Percentiles rank a stretch among this genome's conserved stretches.
Evolutionary conservation across 2,113 vertebrate species (phyloP).

Genomic region (Todiramphus chloris): DNA sequence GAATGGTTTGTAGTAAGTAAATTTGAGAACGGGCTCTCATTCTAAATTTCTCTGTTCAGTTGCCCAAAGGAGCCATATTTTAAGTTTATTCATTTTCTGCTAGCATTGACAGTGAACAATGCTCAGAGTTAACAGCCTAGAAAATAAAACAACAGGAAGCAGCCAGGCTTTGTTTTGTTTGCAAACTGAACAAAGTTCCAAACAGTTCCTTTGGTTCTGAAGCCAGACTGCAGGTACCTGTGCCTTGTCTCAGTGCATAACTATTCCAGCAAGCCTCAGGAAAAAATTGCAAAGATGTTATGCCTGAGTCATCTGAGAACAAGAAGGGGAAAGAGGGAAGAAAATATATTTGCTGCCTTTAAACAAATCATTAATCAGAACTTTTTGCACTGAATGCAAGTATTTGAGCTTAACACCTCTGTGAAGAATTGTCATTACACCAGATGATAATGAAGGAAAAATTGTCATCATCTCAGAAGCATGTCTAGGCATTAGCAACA

Average conservation of each 20-base stretch:
- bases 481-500: background rate
- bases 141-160: slow-evolving; percentile 35
- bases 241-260: background rate
- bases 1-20: slow-evolving; percentile 10
- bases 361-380: slow-evolving; percentile 1
- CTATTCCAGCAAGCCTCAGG: background rate
- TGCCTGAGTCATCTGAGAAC: background rate
- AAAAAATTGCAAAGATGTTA: background rate
- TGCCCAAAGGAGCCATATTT: slow-evolving; percentile 18
- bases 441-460: background rate
- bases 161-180: slow-evolving; percentile 31
- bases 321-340: background rate
- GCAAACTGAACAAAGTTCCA: background rate
- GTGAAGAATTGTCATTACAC: background rate
- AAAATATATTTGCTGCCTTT: background rate
- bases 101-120: slow-evolving; percentile 18
- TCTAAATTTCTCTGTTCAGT: slow-evolving; percentile 19
- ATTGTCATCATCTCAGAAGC: background rate
- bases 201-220: slow-evolving; percentile 15
- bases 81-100: slow-evolving; percentile 48
- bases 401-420: background rate
- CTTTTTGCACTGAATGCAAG: background rate
- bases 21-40: slow-evolving; percentile 19
- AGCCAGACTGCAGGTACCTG: background rate
- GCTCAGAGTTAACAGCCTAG: slow-evolving; percentile 28